Evolutionary conservation across 1,140 invertebrate genomes (phyloP), one percentile per base, ranked within the genome.

Genomic region (Nephila pilipes): DNA sequence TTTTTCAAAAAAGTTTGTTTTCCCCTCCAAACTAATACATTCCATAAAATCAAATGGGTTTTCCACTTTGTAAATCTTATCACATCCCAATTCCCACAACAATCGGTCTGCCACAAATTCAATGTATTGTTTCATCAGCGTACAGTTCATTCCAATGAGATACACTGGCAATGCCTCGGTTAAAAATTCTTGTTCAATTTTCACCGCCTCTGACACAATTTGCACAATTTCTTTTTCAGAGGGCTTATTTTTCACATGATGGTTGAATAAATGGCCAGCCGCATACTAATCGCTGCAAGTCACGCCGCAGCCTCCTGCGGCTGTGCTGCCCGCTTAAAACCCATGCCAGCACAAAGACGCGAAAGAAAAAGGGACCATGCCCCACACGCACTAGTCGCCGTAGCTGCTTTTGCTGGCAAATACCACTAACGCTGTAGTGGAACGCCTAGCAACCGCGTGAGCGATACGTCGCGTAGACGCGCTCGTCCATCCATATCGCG

Each of bases 11-110:
- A 99, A 99, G 95, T 99, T 99, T 0, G 99, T 99, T 95, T 99
- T 99, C 6, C 99, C 99, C 95, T 99, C 98, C 83, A 99, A 96
- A 2, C 99, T 99, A 94, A 99, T 99, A 93, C 99, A 97, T 95
- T 99, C 99, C 99, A 99, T 99, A 95, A 99, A 99, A 95, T 99
- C 98, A 96, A 99, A 99, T 22, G 99, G 99, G 96, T 99, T 99
- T 95, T 97, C 97, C 0, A 97, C 97, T 94, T 98, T 97, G 96
- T 99, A 99, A 92, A 98, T 97, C 97, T 99, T 99, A 60, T 97
- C 96, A 95, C 98, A 98, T 65, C 97, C 97, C 8, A 99, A 96
- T 95, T 99, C 99, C 4, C 97, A 94, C 3, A 99, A 96, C 36
- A 99, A 96, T 87, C 99, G 96, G 95, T 99, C 99, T 38, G 99